Evolutionary conservation across 2,888 invertebrate genomes (phyloP).

Genomic region (Clostera curtula): DNA sequence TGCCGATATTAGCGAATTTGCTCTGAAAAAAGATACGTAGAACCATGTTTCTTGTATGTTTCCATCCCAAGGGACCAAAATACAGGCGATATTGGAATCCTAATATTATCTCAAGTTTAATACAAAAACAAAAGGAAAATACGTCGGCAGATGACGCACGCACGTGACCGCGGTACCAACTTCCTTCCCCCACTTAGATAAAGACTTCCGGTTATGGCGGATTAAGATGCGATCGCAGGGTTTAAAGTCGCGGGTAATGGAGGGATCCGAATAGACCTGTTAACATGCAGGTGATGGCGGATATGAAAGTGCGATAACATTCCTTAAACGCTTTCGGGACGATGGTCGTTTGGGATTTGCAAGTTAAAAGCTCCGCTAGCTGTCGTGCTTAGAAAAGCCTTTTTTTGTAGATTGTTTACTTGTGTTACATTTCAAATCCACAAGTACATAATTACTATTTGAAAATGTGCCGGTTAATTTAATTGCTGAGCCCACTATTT

Average conservation of each 20-base stretch:
- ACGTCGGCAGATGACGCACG: slow-evolving; percentile 46
- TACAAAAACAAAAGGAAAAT: slow-evolving; percentile 35
- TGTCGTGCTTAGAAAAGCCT: no score
- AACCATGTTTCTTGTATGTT: no score
- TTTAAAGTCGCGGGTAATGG: slow-evolving; percentile 28
- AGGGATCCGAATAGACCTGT: slow-evolving; percentile 10
- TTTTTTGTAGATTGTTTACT: no score
- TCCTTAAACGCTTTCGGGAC: neutral
- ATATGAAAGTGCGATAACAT: slow-evolving; percentile 13
- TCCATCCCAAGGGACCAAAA: no score
- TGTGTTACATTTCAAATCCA: no score
- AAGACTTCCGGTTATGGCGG: slow-evolving; percentile 43
- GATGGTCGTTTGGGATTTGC: neutral
- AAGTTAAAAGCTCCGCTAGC: no score
- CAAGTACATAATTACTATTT: no score
- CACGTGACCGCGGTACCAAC: slow-evolving; percentile 45
- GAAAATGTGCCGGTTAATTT: no score
- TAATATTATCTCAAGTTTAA: slow-evolving; percentile 18
- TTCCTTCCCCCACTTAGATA: slow-evolving; percentile 23
- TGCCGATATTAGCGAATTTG: no score
- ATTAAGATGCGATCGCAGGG: slow-evolving; percentile 47
- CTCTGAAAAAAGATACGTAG: no score
- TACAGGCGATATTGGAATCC: slow-evolving; percentile 3
- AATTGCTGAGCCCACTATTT: no score
- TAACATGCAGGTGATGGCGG: slow-evolving; percentile 18